Percentiles rank a stretch among this genome's conserved stretches.
Evolutionary conservation across 2,888 invertebrate species (phyloP).

Genomic region (Synanthedon myopaeformis): DNA sequence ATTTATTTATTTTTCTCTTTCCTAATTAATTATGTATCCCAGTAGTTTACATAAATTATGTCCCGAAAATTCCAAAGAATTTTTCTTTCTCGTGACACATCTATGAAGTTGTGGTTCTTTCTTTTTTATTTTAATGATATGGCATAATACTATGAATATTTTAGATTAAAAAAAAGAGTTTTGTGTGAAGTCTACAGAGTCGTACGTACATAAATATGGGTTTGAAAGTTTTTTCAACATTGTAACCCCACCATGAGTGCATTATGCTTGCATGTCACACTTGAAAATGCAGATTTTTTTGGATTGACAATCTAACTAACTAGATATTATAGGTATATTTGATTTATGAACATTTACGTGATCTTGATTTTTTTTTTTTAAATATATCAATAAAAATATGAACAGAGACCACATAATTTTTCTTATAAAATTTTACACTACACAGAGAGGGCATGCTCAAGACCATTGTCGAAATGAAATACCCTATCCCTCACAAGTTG

Average conservation of each 20-base stretch:
- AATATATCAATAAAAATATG: constrained; percentile 7
- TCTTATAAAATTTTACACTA: constrained; percentile 20
- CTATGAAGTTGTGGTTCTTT: too few species aligned
- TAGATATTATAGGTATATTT: too few species aligned
- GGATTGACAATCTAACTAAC: constrained; percentile 2
- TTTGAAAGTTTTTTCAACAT: constrained; percentile 6
- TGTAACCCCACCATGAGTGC: constrained; percentile 43
- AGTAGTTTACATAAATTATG: too few species aligned
- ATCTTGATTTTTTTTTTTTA: constrained; percentile 8
- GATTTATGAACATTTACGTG: constrained; percentile 1
- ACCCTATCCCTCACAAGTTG: constrained; percentile 32
- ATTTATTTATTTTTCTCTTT: too few species aligned
- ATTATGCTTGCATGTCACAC: constrained; percentile 44
- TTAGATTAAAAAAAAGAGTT: neutral
- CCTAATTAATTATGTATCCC: too few species aligned
- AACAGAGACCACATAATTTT: constrained; percentile 1
- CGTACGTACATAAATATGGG: constrained; percentile 47
- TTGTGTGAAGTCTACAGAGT: constrained; percentile 24
- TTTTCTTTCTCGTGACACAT: too few species aligned
- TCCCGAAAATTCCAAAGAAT: too few species aligned
- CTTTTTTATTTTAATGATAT: neutral
- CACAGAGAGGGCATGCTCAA: constrained; percentile 62
- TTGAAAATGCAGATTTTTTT: constrained; percentile 46
- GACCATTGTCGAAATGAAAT: constrained; percentile 31
- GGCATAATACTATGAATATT: neutral